Percentiles rank a stretch among this genome's conserved stretches.
Conservation (phyloP, 2,888 invertebrate species). For the Lepidocyrtinus sp. region DNA sequence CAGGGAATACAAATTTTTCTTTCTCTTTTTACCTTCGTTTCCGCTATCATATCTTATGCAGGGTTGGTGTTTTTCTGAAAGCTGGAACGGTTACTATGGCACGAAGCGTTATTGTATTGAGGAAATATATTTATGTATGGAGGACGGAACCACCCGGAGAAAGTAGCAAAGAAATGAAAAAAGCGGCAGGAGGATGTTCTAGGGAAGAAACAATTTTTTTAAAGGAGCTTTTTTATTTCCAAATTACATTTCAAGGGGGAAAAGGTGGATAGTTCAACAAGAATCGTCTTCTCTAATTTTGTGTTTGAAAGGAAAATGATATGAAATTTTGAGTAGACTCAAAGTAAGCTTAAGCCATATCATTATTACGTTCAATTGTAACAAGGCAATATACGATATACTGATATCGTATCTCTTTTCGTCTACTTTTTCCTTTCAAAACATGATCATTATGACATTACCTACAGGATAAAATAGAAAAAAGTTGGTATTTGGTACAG, state of each 20-base stretch:
- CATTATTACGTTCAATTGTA: constrained; percentile 4
- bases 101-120: too few species aligned
- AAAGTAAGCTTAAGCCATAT: background rate
- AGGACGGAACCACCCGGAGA: too few species aligned
- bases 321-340: background rate
- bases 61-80: too few species aligned
- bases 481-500: background rate
- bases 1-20: constrained; percentile 48
- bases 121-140: too few species aligned
- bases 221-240: background rate
- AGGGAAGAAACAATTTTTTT: constrained; percentile 1
- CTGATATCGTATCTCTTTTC: too few species aligned
- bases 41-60: background rate
- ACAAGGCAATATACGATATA: too few species aligned
- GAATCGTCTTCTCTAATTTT: constrained; percentile 1
- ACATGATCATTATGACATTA: constrained; percentile 5
- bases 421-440: background rate
- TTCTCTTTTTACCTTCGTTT: constrained; percentile 12
- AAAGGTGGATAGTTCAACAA: constrained; percentile 14
- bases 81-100: too few species aligned
- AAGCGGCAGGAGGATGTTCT: constrained; percentile 27
- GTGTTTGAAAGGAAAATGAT: background rate
- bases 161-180: constrained; percentile 38
- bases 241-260: background rate
- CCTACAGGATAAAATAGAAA: background rate